phyloP scores from a whole-genome alignment of 2,113 vertebrate species.

The Heterochromis multidens region DNA sequence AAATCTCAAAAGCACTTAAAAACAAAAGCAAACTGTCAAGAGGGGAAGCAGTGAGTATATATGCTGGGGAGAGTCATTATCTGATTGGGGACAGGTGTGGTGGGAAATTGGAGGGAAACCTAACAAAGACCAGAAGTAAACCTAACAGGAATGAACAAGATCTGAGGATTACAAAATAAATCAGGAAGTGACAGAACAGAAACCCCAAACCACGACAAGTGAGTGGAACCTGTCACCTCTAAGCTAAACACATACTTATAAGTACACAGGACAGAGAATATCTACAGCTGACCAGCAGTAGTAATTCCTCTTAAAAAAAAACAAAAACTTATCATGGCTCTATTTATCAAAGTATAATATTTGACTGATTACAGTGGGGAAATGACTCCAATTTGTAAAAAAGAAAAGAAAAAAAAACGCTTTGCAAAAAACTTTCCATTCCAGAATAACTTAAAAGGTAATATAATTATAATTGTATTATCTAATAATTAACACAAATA shows the following conservation, averaged over 20 bases:
- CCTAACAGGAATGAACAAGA: not conserved
- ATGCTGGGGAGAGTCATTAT: not conserved
- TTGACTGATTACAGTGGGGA: not conserved
- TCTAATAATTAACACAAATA: not conserved
- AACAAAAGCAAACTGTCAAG: accelerated
- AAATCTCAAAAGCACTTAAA: not conserved
- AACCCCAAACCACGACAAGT: not conserved
- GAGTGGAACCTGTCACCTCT: not conserved
- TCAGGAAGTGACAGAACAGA: not conserved
- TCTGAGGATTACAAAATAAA: not conserved
- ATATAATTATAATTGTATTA: not conserved
- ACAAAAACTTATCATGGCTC: not conserved
- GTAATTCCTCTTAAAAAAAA: not conserved
- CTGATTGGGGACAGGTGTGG: not conserved
- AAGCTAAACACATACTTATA: not conserved
- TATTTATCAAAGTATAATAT: not conserved
- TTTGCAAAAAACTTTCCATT: not conserved
- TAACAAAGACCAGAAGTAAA: not conserved
- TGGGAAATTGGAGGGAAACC: not conserved
- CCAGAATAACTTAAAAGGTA: not conserved
- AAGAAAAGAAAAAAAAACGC: too few relatives aligned
- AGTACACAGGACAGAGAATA: not conserved
- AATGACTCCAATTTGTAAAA: too few relatives aligned
- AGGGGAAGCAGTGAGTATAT: not conserved
- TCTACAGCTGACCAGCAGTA: not conserved